phyloP scores from a whole-genome alignment of 2,113 vertebrate species.

The Hiodon tergisus region DNA sequence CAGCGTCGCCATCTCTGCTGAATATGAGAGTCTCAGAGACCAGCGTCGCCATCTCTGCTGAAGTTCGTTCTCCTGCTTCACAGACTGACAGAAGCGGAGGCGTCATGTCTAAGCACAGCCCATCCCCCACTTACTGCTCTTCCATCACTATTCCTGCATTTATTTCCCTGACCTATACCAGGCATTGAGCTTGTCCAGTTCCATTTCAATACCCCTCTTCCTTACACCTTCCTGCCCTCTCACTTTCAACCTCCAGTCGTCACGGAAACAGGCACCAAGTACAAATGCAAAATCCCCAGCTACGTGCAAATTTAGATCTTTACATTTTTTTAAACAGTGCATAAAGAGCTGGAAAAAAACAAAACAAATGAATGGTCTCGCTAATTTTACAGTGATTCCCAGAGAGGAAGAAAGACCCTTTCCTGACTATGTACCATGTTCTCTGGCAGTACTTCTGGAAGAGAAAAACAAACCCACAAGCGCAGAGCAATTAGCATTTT shows the following conservation, averaged over 20 bases:
- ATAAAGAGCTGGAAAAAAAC: too few species aligned
- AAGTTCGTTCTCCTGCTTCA: slow-evolving; percentile 18
- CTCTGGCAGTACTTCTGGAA: background rate
- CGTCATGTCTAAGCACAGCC: background rate
- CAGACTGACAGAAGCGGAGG: background rate
- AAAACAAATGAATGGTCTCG: too few species aligned
- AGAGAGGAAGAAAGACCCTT: background rate
- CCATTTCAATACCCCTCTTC: background rate
- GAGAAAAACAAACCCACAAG: slow-evolving; percentile 28
- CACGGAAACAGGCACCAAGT: background rate
- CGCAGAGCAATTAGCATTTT: slow-evolving; percentile 43
- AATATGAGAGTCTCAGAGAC: background rate
- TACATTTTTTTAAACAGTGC: too few species aligned
- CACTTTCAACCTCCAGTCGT: background rate
- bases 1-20: background rate
- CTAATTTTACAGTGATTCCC: too few species aligned
- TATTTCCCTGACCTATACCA: background rate
- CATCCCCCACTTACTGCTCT: background rate
- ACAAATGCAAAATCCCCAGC: too few species aligned
- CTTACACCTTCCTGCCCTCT: background rate
- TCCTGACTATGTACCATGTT: background rate
- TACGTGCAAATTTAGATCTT: too few species aligned
- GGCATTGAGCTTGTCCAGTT: background rate
- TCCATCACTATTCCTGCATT: background rate
- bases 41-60: slow-evolving; percentile 19